Percentiles rank a stretch among this genome's conserved stretches.
These are phyloP conservation scores for Ennomos quercinarius DNA, from an alignment of 2,888 invertebrate genomes.

Conservation along the genomic window DNA sequence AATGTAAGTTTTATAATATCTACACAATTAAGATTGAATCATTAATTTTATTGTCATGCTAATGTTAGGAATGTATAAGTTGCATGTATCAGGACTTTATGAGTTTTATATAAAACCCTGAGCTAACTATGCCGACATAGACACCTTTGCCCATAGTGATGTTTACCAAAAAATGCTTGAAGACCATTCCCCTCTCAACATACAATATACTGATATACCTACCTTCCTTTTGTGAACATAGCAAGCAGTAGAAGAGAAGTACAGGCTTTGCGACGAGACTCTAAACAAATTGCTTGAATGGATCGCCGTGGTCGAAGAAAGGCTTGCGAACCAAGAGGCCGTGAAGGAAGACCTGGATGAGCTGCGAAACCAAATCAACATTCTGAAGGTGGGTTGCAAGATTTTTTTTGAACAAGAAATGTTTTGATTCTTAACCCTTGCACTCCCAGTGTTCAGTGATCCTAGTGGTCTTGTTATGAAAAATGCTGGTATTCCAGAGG, in stretches of 20 bases:
- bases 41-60: too few relatives aligned
- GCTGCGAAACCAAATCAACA: slow-evolving; percentile 94
- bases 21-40: too few relatives aligned
- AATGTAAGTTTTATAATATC: too few relatives aligned
- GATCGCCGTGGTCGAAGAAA: slow-evolving; percentile 93
- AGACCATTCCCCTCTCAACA: background rate
- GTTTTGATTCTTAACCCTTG: too few relatives aligned
- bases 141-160: slow-evolving; percentile 8
- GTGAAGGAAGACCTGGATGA: slow-evolving; percentile 95
- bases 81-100: too few relatives aligned
- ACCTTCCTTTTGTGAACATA: slow-evolving; percentile 71
- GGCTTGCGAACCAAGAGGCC: slow-evolving; percentile 93
- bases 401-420: background rate
- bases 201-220: slow-evolving; percentile 19
- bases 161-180: slow-evolving; percentile 20
- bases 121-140: background rate
- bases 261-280: slow-evolving; percentile 95
- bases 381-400: slow-evolving; percentile 88
- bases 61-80: too few relatives aligned
- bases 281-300: slow-evolving; percentile 94
- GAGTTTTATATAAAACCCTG: too few relatives aligned
- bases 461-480: too few relatives aligned
- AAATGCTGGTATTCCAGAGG: too few relatives aligned
- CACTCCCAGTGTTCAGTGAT: too few relatives aligned
- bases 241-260: slow-evolving; percentile 98